Evolutionary conservation across 2,797 vertebrate genomes (phyloP).

Genomic region (Spatula versicolor): DNA sequence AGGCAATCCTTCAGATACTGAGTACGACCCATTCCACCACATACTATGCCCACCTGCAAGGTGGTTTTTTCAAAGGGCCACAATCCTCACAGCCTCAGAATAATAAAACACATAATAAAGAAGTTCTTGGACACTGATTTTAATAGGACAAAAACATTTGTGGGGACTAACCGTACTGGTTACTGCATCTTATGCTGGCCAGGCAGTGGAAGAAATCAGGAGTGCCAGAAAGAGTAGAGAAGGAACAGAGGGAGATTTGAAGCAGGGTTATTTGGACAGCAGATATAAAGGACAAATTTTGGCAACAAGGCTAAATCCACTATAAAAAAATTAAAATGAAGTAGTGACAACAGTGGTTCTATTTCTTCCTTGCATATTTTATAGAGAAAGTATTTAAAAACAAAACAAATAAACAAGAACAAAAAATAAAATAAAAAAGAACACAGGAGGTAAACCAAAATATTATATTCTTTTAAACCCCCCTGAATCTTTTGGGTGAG

Average conservation of each 20-base stretch:
- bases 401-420: not conserved
- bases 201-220: not conserved
- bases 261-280: not conserved
- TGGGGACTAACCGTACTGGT: not conserved
- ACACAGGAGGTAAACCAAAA: not conserved
- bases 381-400: not conserved
- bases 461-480: not conserved
- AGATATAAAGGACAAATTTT: not conserved
- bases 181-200: not conserved
- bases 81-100: not conserved
- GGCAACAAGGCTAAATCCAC: not conserved
- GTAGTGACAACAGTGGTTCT: not conserved
- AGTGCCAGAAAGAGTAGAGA: not conserved
- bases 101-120: conserved; percentile 33
- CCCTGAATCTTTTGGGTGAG: not conserved
- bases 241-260: not conserved
- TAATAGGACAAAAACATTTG: not conserved
- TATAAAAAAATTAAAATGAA: not conserved
- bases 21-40: not conserved
- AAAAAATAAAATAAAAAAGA: not conserved
- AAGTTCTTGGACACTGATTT: not conserved
- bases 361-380: not conserved
- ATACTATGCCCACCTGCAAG: conserved; percentile 11
- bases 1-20: conserved; percentile 4
- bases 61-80: not conserved